Percentiles rank a stretch among this genome's conserved stretches.
Conservation (phyloP, 2,797 vertebrate genomes). For the Miichthys miiuy region DNA sequence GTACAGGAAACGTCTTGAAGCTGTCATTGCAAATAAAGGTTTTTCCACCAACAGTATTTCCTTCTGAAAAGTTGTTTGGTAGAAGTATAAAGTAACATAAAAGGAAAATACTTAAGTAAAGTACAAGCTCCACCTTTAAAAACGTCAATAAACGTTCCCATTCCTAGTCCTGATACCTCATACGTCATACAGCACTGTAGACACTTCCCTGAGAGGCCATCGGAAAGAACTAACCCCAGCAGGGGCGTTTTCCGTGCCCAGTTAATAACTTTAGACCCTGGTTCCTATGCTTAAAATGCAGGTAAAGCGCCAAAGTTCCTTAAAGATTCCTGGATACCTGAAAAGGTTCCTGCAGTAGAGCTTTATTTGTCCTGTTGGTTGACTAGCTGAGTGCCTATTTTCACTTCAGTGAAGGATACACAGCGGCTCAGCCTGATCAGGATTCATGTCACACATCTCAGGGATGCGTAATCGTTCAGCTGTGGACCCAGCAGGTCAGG, state of each 20-base stretch:
- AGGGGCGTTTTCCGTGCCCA: background rate
- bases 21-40: no score
- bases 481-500: conserved; percentile 67
- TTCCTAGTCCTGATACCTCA: background rate
- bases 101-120: background rate
- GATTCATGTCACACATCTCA: conserved; percentile 68
- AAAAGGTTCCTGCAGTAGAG: background rate
- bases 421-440: conserved; percentile 51
- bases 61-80: background rate
- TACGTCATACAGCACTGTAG: background rate
- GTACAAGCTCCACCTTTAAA: background rate
- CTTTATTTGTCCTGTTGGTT: conserved; percentile 10
- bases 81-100: background rate
- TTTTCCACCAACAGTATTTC: no score
- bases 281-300: background rate
- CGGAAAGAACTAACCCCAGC: background rate
- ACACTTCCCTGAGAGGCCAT: background rate
- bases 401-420: conserved; percentile 12
- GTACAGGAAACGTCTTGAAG: no score
- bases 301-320: background rate
- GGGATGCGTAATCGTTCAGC: conserved; percentile 63
- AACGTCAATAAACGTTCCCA: background rate
- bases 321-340: background rate
- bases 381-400: conserved; percentile 9
- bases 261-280: background rate